These are phyloP conservation scores for Lepisosteus osseus DNA, from an alignment of 2,113 vertebrate species.

Conservation along the genomic window DNA sequence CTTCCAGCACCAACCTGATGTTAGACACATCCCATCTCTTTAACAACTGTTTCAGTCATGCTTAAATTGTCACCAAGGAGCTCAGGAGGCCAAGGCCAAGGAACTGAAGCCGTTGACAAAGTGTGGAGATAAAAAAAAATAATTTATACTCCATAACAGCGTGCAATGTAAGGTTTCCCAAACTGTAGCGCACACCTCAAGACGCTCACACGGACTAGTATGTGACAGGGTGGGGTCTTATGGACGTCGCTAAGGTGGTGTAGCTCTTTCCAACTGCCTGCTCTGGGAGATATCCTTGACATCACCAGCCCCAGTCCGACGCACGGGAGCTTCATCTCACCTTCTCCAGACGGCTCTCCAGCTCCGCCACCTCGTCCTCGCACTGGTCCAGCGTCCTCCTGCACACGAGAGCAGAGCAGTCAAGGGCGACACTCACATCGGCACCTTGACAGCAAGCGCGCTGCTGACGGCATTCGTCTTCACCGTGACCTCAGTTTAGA, in stretches of 20 bases:
- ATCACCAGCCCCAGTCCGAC: background rate
- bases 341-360: constrained; percentile 58
- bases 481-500: background rate
- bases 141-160: no score
- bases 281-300: background rate
- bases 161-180: no score
- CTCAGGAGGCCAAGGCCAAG: no score
- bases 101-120: no score
- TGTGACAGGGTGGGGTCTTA: background rate
- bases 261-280: no score
- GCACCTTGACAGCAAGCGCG: background rate
- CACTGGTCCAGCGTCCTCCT: constrained; percentile 55
- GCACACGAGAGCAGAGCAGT: constrained; percentile 8
- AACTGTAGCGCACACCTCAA: background rate
- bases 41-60: no score
- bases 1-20: no score
- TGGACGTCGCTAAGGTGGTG: background rate
- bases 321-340: constrained; percentile 26
- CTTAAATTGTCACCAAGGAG: no score
- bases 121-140: no score
- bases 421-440: background rate
- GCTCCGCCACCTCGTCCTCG: constrained; percentile 51
- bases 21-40: no score
- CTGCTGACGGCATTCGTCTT: no score
- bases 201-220: background rate